phyloP scores from a whole-genome alignment of 2,888 invertebrate genomes.

The Amphimallon solstitiale region DNA sequence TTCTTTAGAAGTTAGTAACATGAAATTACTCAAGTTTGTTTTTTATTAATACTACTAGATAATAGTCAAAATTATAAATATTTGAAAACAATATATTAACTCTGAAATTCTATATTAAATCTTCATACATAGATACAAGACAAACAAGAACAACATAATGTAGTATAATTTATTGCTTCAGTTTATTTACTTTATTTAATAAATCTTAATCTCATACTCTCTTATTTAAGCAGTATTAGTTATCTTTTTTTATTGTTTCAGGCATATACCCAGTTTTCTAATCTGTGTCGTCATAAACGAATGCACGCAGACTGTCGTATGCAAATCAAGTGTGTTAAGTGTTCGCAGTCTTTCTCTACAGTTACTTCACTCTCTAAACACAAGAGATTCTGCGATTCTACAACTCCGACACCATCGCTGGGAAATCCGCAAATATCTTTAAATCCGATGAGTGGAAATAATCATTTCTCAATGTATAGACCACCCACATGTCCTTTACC shows the following conservation, averaged over 20 bases:
- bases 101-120: too few relatives aligned
- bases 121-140: too few relatives aligned
- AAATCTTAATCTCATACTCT: too few relatives aligned
- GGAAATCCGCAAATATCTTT: conserved; percentile 56
- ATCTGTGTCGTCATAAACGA: conserved; percentile 98
- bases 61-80: too few relatives aligned
- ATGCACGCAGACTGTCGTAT: conserved; percentile 97
- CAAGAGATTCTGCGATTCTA: conserved; percentile 94
- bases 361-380: conserved; percentile 94
- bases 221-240: too few relatives aligned
- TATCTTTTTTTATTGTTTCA: conserved; percentile 61
- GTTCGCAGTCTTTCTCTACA: conserved; percentile 92
- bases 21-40: too few relatives aligned
- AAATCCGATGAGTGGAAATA: conserved; percentile 57
- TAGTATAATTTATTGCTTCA: too few relatives aligned
- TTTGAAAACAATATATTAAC: too few relatives aligned
- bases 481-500: conserved; percentile 68
- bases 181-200: too few relatives aligned
- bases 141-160: too few relatives aligned
- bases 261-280: conserved; percentile 99
- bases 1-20: too few relatives aligned
- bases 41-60: too few relatives aligned
- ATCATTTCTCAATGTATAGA: conserved; percentile 78
- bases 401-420: conserved; percentile 63
- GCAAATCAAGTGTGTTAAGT: conserved; percentile 94